phyloP scores from a whole-genome alignment of 2,113 vertebrate genomes.

The Merops nubicus region DNA sequence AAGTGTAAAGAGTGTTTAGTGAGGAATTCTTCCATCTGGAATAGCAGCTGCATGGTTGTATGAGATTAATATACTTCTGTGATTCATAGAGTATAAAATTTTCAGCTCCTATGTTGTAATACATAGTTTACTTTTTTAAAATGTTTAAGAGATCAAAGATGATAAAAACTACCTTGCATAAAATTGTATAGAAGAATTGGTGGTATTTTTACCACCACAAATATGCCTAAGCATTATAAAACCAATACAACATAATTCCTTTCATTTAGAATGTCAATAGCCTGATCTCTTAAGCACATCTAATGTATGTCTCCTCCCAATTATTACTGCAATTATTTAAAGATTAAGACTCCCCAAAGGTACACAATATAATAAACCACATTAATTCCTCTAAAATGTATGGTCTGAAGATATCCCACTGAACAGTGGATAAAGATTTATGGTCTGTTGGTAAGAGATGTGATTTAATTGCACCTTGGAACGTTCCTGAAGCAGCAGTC shows the following conservation, averaged over 20 bases:
- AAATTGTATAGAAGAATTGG: not conserved
- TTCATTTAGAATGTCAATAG: not conserved
- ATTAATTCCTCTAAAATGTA: slow-evolving; percentile 8
- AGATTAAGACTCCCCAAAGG: slow-evolving; percentile 32
- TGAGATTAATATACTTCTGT: not conserved
- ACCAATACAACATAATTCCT: not conserved
- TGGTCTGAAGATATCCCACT: not conserved
- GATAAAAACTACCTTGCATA: not conserved
- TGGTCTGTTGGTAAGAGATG: not conserved
- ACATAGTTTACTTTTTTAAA: not conserved
- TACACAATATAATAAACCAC: not conserved
- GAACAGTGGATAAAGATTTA: slow-evolving; percentile 29
- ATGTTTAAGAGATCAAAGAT: not conserved
- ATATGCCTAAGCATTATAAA: not conserved
- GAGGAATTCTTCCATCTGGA: not conserved
- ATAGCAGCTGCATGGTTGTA: not conserved
- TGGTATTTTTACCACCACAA: not conserved
- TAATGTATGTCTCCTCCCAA: not conserved
- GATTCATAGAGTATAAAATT: not conserved
- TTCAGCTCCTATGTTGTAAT: not conserved
- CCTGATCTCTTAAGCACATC: not conserved
- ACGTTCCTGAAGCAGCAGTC: slow-evolving; percentile 30
- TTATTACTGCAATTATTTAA: slow-evolving; percentile 34
- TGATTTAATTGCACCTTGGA: slow-evolving; percentile 30
- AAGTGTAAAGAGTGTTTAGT: not conserved